phyloP scores from a whole-genome alignment of 2,888 invertebrate genomes.

The Nemotelus pantherinus region DNA sequence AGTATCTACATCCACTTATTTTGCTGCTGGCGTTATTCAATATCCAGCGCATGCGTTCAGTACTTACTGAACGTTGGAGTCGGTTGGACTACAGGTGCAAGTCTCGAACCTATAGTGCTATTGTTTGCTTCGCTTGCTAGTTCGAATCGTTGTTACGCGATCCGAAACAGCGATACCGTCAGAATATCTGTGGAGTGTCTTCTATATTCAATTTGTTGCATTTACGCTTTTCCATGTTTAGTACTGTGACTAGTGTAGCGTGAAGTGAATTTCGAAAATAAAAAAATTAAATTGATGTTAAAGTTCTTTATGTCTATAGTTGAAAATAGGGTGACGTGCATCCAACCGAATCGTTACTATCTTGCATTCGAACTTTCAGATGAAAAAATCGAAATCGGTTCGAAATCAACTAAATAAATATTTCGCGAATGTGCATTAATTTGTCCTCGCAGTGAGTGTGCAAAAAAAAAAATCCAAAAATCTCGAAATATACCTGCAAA shows the following conservation, averaged over 20 bases:
- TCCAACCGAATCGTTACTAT: slow-evolving; percentile 41
- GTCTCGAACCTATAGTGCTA: slow-evolving; percentile 14
- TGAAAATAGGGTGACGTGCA: slow-evolving; percentile 39
- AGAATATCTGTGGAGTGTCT: not conserved
- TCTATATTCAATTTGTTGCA: not conserved
- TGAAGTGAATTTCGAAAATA: slow-evolving; percentile 17
- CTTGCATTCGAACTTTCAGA: slow-evolving; percentile 37
- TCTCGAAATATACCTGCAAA: not conserved
- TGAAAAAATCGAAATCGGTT: not conserved
- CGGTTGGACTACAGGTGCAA: slow-evolving; percentile 39
- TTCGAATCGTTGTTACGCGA: not conserved
- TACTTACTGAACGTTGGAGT: slow-evolving; percentile 44
- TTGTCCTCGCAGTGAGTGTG: slow-evolving; percentile 37
- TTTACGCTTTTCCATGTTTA: slow-evolving; percentile 30
- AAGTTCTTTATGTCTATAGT: slow-evolving; percentile 13
- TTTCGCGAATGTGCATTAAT: slow-evolving; percentile 39
- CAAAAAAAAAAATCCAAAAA: not conserved
- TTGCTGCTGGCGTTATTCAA: slow-evolving; percentile 16
- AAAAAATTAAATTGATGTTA: slow-evolving; percentile 13
- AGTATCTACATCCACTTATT: not conserved
- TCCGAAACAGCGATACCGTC: not conserved
- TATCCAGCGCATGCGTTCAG: slow-evolving; percentile 47
- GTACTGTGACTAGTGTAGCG: slow-evolving; percentile 39
- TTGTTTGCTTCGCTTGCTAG: not conserved
- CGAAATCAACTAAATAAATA: not conserved